Conservation (phyloP, 64 coral and sea anemone species). For the Stichodactyla helianthus region DNA sequence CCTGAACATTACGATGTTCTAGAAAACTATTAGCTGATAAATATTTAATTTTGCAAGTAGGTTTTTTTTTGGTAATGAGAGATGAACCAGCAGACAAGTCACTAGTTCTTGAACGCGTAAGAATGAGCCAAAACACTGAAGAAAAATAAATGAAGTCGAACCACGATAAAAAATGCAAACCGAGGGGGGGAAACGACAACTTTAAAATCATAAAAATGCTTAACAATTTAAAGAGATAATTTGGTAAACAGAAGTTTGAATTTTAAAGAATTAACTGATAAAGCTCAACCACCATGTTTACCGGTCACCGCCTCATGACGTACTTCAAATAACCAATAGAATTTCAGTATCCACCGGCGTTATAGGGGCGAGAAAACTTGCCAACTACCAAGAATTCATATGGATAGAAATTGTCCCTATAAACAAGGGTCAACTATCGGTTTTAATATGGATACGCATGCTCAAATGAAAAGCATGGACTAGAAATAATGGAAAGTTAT, state of each 20-base stretch:
- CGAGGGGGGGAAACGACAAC: not conserved
- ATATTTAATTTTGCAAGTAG: conserved; percentile 1
- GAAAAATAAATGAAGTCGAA: too few species aligned
- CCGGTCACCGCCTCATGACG: not conserved
- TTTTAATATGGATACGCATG: too few species aligned
- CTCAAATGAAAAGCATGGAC: too few species aligned
- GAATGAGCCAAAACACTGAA: not conserved
- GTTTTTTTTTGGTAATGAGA: not conserved
- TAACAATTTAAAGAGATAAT: not conserved
- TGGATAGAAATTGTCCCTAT: too few species aligned
- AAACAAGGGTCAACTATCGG: too few species aligned
- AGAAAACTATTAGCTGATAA: not conserved
- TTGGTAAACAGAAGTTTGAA: not conserved
- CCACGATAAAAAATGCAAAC: not conserved
- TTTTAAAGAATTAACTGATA: not conserved
- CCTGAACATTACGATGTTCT: not conserved
- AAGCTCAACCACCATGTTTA: not conserved
- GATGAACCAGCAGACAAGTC: not conserved
- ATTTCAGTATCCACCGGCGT: too few species aligned
- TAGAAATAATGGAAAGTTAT: too few species aligned
- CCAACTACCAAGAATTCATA: too few species aligned
- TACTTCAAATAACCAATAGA: too few species aligned
- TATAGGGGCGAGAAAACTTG: too few species aligned
- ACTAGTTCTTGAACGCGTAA: not conserved
- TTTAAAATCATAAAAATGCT: not conserved